Base-by-base conservation (phyloP, 37 sponge, comb jelly and placozoan genomes). In the Aplysina aerophoba region DNA sequence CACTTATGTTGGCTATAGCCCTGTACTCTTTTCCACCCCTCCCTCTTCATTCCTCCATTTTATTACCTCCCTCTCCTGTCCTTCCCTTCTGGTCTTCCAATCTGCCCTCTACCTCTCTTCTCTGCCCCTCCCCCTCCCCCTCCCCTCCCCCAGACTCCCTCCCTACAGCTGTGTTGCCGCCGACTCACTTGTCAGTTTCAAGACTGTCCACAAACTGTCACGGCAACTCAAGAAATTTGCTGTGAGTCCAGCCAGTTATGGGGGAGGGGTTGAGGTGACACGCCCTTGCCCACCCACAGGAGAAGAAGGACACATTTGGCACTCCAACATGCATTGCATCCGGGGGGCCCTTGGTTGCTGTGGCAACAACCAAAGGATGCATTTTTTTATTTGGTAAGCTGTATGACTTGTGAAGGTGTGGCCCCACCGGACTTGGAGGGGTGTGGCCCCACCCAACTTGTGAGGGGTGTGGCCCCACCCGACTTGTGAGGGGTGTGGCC, bases 301-400 rank as follows among this genome's bases (percentile, higher is more conserved):
- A 59, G 83, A 59, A 35, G 34, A 41, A 28, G 20, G 83, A 39
- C 17, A 31, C 25, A 55, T 80, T 25, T 80, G 81, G 60, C 4
- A 58, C 57, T 58, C 81, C 81, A 53, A 80, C 60, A 25, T 55
- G 60, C 57, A 80, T 58, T 80, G 81, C 25, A 62, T 91, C 66
- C 8, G 84, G 89, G 0, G 53, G 71, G 0, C 34, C 78, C 56
- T 65, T 69, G 67, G 79, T 67, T 69, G 94, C 95, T 21, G 79
- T 95, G 69, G 96, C 94, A 4, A 93, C 94, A 1, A 89, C 94
- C 33, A 84, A 82, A 73, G 96, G 96, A 72, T 28, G 83, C 15
- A 89, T 91, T 1, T 84, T 95, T 0, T 39, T 95, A 0, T 95
- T 95, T 86, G 94, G 94, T 94, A 53, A 83, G 95, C 0, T 22